Percentiles rank a stretch among this genome's conserved stretches.
Conservation (phyloP, 64 coral and sea anemone species). For the Dendrophyllia cribrosa region DNA sequence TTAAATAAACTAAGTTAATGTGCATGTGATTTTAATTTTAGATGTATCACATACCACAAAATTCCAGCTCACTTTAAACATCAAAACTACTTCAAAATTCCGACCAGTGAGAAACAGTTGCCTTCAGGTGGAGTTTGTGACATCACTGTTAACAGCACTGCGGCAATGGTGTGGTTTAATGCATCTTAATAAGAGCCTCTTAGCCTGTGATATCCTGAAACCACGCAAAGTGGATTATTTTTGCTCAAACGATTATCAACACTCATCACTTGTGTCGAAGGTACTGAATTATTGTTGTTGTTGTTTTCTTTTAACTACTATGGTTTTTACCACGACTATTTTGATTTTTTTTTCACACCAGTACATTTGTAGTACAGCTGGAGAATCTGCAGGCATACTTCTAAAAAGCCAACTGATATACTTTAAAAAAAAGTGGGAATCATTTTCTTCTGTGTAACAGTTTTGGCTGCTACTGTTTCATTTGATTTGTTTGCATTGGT, state of each 20-base stretch:
- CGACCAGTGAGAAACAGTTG: slow-evolving; percentile 3
- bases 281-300: slow-evolving; percentile 3
- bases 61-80: not conserved
- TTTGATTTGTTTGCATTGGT: too few relatives aligned
- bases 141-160: slow-evolving; percentile 74
- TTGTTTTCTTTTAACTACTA: too few relatives aligned
- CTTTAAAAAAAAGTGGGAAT: not conserved
- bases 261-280: slow-evolving; percentile 13
- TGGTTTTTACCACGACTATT: too few relatives aligned
- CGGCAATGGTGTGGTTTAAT: slow-evolving; percentile 83
- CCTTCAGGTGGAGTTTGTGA: slow-evolving; percentile 50
- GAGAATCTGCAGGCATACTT: too few relatives aligned
- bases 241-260: slow-evolving; percentile 22
- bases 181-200: slow-evolving; percentile 62
- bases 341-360: too few relatives aligned
- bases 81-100: slow-evolving; percentile 24
- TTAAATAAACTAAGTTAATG: too few relatives aligned
- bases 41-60: not conserved
- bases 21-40: not conserved
- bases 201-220: slow-evolving; percentile 84
- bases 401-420: too few relatives aligned
- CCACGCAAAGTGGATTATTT: slow-evolving; percentile 73
- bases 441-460: too few relatives aligned
- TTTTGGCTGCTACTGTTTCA: too few relatives aligned
- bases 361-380: too few relatives aligned